phyloP scores from a whole-genome alignment of 2,888 invertebrate genomes.

The Sphinx pinastri region DNA sequence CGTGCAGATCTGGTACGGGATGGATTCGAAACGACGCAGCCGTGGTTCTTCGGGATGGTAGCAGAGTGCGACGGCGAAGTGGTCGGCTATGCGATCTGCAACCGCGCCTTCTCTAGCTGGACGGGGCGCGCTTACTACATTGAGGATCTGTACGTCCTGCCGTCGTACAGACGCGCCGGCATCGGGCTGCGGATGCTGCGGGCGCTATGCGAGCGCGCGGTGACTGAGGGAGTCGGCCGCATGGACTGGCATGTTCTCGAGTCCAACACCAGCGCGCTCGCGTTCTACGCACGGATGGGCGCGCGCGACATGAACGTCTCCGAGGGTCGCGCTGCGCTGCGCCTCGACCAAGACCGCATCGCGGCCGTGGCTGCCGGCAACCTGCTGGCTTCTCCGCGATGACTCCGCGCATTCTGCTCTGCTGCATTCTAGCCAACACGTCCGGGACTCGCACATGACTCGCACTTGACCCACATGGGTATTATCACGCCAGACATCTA shows the following conservation, averaged over 20 bases:
- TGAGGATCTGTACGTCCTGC: conserved; percentile 93
- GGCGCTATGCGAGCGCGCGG: conserved; percentile 52
- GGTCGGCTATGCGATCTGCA: conserved; percentile 91
- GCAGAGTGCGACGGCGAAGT: conserved; percentile 79
- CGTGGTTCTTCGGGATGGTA: conserved; percentile 86
- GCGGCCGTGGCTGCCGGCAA: conserved; percentile 33
- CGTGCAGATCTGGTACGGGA: conserved; percentile 85
- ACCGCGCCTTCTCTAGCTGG: conserved; percentile 93
- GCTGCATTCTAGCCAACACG: no score
- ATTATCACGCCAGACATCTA: background rate
- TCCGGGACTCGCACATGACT: background rate
- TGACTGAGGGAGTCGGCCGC: conserved; percentile 80
- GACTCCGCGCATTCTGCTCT: background rate
- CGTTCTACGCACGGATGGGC: conserved; percentile 90
- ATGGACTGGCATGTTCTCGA: conserved; percentile 91
- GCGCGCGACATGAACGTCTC: conserved; percentile 72
- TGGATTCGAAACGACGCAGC: conserved; percentile 86
- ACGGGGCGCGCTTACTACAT: conserved; percentile 90
- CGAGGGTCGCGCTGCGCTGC: conserved; percentile 69
- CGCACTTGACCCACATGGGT: background rate
- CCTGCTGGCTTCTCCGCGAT: conserved; percentile 27
- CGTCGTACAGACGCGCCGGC: conserved; percentile 84
- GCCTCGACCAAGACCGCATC: conserved; percentile 61
- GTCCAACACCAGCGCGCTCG: conserved; percentile 89
- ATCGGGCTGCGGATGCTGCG: conserved; percentile 86